Conservation (phyloP, 2,888 invertebrate genomes). For the Gordius sp. region DNA sequence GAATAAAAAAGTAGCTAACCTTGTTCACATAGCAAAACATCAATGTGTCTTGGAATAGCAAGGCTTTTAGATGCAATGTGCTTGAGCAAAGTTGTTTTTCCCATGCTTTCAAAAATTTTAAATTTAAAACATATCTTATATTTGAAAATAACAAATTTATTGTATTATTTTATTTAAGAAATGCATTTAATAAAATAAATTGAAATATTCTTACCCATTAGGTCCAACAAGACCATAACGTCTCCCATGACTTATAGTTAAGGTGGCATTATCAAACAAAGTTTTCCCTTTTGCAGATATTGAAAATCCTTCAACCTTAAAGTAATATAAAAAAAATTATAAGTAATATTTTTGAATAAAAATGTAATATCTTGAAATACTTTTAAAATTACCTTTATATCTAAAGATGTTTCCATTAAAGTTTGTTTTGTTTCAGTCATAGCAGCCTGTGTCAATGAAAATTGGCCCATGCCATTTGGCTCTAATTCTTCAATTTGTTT, state of each 20-base stretch:
- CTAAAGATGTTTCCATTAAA: conserved; percentile 1
- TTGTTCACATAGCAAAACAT: conserved; percentile 76
- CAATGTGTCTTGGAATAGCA: conserved; percentile 78
- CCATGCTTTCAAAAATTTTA: conserved; percentile 41
- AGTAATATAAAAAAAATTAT: neutral
- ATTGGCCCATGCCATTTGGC: neutral
- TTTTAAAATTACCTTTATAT: conserved; percentile 13
- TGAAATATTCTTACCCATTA: conserved; percentile 44
- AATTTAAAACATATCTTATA: conserved; percentile 16
- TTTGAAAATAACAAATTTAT: neutral
- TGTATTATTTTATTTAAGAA: conserved; percentile 9
- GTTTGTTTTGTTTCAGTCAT: conserved; percentile 4
- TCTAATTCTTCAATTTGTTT: conserved; percentile 5
- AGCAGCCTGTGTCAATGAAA: conserved; percentile 1
- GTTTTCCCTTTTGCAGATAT: conserved; percentile 91
- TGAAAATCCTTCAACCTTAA: conserved; percentile 57
- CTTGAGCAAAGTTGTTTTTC: conserved; percentile 77
- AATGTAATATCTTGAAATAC: neutral
- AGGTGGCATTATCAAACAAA: conserved; percentile 72
- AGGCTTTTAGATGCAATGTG: conserved; percentile 70
- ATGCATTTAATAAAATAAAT: neutral
- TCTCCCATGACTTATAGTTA: conserved; percentile 67
- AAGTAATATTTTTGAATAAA: neutral
- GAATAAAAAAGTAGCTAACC: too few relatives aligned
- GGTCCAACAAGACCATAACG: conserved; percentile 93